phyloP scores from a whole-genome alignment of 2,113 vertebrate genomes.

The Aphyosemion australe region DNA sequence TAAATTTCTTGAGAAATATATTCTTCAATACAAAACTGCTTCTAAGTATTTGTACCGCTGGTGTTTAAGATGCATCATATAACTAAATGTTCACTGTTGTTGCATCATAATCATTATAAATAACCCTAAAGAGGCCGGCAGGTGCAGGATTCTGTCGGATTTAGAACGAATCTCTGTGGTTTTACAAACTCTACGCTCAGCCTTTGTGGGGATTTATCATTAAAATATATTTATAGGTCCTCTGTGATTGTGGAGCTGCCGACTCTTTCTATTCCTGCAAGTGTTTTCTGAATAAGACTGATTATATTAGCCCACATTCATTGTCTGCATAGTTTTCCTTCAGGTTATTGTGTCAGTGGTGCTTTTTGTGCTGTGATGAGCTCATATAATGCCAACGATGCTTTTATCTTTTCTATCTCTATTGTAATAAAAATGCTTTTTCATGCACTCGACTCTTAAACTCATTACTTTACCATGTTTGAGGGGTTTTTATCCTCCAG shows the following conservation, averaged over 20 bases:
- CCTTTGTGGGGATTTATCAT: conserved; percentile 33
- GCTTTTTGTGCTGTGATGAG: conserved; percentile 73
- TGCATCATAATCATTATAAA: conserved; percentile 11
- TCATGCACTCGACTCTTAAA: conserved; percentile 46
- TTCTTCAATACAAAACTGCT: conserved; percentile 5
- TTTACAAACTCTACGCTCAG: conserved; percentile 42
- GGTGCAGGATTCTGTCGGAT: conserved; percentile 10
- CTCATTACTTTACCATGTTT: conserved; percentile 25
- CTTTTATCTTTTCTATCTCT: conserved; percentile 75
- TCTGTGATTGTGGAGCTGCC: conserved; percentile 65
- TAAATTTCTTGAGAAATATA: background rate
- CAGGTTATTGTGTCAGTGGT: conserved; percentile 62
- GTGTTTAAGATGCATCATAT: conserved; percentile 33
- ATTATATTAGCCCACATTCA: conserved; percentile 42
- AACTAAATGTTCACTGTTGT: conserved; percentile 9
- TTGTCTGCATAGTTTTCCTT: conserved; percentile 38
- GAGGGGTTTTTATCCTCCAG: background rate
- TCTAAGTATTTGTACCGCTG: conserved; percentile 16
- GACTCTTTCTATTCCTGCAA: conserved; percentile 56
- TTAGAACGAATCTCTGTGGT: conserved; percentile 41
- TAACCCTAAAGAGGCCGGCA: background rate
- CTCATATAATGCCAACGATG: conserved; percentile 64
- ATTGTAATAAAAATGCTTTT: conserved; percentile 74
- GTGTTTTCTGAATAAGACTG: conserved; percentile 41
- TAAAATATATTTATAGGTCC: conserved; percentile 46